Evolutionary conservation across 2,113 vertebrate species (phyloP).

Genomic region (Condylura cristata): DNA sequence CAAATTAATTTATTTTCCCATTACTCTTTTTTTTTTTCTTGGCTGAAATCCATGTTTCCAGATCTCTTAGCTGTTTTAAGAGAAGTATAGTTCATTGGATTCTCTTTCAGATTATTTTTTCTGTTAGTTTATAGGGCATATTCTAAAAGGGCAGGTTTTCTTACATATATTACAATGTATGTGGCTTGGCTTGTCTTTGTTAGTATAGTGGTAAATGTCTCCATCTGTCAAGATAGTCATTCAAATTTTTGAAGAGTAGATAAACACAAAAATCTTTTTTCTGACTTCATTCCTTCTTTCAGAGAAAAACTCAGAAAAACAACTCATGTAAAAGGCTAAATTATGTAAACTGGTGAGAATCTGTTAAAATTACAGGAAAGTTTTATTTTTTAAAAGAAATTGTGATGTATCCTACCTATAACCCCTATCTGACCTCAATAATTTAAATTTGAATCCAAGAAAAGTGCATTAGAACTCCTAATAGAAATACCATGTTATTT

Average conservation of each 20-base stretch:
- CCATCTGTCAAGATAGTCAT: neutral
- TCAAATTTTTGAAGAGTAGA: neutral
- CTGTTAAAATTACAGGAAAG: neutral
- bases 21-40: constrained; percentile 61
- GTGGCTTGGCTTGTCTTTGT: no score
- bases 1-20: constrained; percentile 71
- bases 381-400: constrained; percentile 41
- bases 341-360: neutral
- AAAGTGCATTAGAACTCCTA: neutral
- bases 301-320: neutral
- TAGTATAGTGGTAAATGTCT: no score
- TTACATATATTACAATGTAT: constrained; percentile 29
- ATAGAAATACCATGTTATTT: neutral
- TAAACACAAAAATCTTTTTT: neutral
- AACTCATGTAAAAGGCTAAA: neutral
- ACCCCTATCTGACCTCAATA: neutral
- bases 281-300: no score
- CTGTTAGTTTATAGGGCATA: neutral
- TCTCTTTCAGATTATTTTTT: constrained; percentile 14
- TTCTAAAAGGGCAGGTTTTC: constrained; percentile 49
- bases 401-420: neutral
- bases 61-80: neutral
- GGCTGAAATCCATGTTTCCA: constrained; percentile 41
- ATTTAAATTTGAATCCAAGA: neutral
- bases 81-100: neutral